Evolutionary conservation across 2,888 invertebrate genomes (phyloP), one percentile per base, ranked within the genome.

Genomic region (Stenodema calcarata): DNA sequence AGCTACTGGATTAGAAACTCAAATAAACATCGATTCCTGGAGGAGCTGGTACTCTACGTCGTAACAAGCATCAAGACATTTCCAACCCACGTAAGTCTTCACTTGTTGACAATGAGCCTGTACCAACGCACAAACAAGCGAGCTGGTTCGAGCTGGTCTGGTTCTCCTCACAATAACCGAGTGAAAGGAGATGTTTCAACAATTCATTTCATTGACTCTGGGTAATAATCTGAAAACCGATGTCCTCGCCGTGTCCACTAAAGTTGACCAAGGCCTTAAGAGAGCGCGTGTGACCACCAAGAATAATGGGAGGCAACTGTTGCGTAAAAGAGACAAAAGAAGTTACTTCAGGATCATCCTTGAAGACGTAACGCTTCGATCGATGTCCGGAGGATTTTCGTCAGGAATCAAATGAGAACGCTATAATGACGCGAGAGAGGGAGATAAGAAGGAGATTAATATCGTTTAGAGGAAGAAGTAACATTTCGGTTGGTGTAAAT

Each of bases 321-420:
- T 82, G 82, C 82, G 82, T 70, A 82, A 82, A 82, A 69, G 62
- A 82, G 82, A 82, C 82, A 82, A 82, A 41, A 82, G 82, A 82
- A 82, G 54, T 54, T 50, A 35, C 69, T 62, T 12, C 41, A 82
- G 47, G 41, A 42, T 18, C 82, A 82, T 82, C 82, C 82, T 82
- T 82, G 82, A 70, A 18, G 69, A 82, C 70, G 82, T 70, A 82
- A 82, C 82, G 23, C 18, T 42, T 82, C 41, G 82, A 80, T 80
- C 54, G 28, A 76, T 76, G 44, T 78, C 18, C n/a, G 4, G 44
- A 41, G 27, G 44, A 75, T 62, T 23, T 27, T 27, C 12, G 6
- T 47, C 7, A 47, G 7, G 18, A 62, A 62, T 23, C 11, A 9
- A 23, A 54, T 9, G 12, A 23, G 23, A 62, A 23, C 62, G 23